A percentile compares a stretch with the other conserved stretches of the same genome.
phyloP scores from a whole-genome alignment of 1,140 invertebrate species.

The Cardiocondyla obscurior region DNA sequence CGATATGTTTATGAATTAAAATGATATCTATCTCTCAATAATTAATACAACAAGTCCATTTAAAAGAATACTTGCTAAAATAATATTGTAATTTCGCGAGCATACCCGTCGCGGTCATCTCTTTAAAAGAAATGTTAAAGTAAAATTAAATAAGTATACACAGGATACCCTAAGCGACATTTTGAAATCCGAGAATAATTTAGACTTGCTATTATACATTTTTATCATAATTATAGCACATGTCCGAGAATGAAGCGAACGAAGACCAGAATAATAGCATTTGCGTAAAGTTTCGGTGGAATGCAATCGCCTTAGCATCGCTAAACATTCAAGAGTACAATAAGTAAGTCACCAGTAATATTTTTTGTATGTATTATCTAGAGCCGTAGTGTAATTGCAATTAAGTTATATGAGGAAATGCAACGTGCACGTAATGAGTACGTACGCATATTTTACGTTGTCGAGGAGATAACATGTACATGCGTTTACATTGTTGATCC shows the following conservation, averaged over 20 bases:
- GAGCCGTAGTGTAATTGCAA: neutral
- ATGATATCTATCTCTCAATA: conserved; percentile 15
- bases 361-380: conserved; percentile 17
- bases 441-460: neutral
- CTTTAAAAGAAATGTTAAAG: neutral
- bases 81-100: neutral
- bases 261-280: neutral
- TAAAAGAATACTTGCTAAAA: neutral
- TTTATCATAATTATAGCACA: neutral
- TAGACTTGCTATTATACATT: neutral
- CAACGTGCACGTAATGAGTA: neutral
- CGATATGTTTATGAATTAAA: conserved; percentile 12
- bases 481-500: neutral
- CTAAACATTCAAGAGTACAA: conserved; percentile 47
- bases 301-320: conserved; percentile 21
- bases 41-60: neutral
- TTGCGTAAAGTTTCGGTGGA: conserved; percentile 30
- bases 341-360: conserved; percentile 25
- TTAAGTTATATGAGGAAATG: neutral
- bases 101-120: neutral
- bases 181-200: conserved; percentile 2
- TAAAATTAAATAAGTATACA: conserved; percentile 27
- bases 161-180: neutral
- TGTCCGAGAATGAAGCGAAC: neutral
- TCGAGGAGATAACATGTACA: conserved; percentile 1